Conservation (phyloP, 2,888 invertebrate species). For the Mesorhabditis sp. region DNA sequence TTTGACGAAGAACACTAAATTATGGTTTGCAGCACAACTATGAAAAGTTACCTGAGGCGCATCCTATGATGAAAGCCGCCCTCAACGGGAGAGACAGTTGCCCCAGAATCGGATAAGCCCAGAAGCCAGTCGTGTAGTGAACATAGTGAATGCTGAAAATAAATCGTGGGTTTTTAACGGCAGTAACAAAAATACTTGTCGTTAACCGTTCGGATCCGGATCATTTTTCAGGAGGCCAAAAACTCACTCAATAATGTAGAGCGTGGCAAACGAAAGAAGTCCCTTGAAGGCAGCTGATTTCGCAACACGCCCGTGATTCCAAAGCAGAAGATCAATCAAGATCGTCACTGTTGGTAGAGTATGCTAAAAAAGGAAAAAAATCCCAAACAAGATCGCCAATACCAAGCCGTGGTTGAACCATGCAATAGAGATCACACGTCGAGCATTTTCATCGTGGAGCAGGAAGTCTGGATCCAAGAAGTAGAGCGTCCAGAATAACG, state of each 20-base stretch:
- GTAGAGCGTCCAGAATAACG: slow-evolving; percentile 50
- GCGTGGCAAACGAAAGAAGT: slow-evolving; percentile 24
- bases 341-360: slow-evolving; percentile 46
- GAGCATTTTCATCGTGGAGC: slow-evolving; percentile 39
- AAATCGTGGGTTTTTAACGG: background rate
- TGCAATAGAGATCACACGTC: slow-evolving; percentile 30
- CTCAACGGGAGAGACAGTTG: slow-evolving; percentile 33
- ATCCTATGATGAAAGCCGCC: slow-evolving; percentile 36
- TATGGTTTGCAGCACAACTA: background rate
- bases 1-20: slow-evolving; percentile 1
- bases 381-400: background rate
- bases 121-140: slow-evolving; percentile 40
- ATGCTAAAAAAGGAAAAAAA: slow-evolving; percentile 33
- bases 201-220: background rate
- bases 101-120: slow-evolving; percentile 55
- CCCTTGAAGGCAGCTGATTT: slow-evolving; percentile 23
- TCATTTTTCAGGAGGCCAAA: background rate
- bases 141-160: slow-evolving; percentile 45
- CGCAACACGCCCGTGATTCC: slow-evolving; percentile 32
- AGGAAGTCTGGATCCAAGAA: slow-evolving; percentile 42
- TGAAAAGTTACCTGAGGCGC: slow-evolving; percentile 15
- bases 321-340: slow-evolving; percentile 39
- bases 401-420: slow-evolving; percentile 47
- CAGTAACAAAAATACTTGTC: background rate
- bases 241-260: slow-evolving; percentile 47